Evolutionary conservation across 2,797 vertebrate species (phyloP).

Genomic region (Parauchenoglanis ngamensis): DNA sequence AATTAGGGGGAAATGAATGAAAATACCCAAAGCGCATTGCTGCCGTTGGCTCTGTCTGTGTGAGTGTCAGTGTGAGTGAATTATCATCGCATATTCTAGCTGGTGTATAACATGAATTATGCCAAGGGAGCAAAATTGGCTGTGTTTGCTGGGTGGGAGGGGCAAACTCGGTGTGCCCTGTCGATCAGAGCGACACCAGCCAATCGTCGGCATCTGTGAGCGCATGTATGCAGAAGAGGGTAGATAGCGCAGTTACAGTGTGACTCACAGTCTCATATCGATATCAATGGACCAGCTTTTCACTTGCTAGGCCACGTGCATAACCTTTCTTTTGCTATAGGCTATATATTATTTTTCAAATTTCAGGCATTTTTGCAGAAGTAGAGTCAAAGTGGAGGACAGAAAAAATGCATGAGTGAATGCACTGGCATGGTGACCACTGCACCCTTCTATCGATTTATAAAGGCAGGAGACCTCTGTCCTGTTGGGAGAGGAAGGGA

Average conservation of each 20-base stretch:
- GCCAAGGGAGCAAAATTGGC: not conserved
- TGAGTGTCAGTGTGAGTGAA: not conserved
- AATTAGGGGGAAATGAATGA: not conserved
- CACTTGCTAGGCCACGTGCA: too few species aligned
- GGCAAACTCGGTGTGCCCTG: not conserved
- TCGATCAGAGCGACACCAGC: not conserved
- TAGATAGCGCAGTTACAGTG: not conserved
- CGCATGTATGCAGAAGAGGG: not conserved
- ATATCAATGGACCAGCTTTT: not conserved
- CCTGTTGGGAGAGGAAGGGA: slow-evolving; percentile 52
- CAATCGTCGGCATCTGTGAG: not conserved
- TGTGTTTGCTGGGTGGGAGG: not conserved
- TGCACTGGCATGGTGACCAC: slow-evolving; percentile 32
- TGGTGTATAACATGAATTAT: not conserved
- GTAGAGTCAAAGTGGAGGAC: not conserved
- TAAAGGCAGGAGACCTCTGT: slow-evolving; percentile 40
- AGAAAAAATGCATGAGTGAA: too few species aligned
- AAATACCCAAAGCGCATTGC: not conserved
- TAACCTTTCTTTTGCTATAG: too few species aligned
- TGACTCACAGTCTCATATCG: not conserved
- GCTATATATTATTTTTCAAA: too few species aligned
- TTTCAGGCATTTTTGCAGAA: not conserved
- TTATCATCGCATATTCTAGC: not conserved
- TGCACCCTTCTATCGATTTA: slow-evolving; percentile 29
- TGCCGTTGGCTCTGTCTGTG: not conserved